These are phyloP conservation scores for Etia nguti DNA, from an alignment of 2,113 vertebrate genomes.

Conservation along the genomic window DNA sequence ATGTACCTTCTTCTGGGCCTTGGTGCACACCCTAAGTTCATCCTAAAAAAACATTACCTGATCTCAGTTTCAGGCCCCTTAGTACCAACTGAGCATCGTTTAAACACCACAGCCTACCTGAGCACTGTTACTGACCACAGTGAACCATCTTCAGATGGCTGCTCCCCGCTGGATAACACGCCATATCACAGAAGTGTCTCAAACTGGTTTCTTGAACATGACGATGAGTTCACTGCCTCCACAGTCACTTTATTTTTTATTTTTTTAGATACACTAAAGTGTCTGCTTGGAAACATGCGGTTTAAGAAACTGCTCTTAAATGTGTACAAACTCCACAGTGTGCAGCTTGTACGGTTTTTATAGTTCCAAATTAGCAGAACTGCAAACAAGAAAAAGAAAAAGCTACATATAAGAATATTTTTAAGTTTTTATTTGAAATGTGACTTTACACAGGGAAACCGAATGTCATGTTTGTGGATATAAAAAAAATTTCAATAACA, in stretches of 20 bases:
- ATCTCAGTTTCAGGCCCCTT: background rate
- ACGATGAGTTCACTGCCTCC: background rate
- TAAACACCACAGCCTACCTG: no score
- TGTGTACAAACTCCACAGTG: background rate
- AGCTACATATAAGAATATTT: background rate
- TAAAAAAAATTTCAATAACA: slow-evolving; percentile 77
- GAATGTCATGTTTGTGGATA: slow-evolving; percentile 73
- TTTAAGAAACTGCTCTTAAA: background rate
- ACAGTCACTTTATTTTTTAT: background rate
- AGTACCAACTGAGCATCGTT: background rate
- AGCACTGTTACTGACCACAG: background rate
- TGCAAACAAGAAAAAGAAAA: background rate
- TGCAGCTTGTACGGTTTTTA: background rate
- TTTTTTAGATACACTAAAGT: background rate
- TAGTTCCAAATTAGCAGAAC: background rate
- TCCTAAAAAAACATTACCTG: background rate
- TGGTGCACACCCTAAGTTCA: background rate
- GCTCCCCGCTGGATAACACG: background rate
- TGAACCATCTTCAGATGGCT: background rate
- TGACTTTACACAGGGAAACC: slow-evolving; percentile 70
- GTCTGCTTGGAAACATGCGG: background rate
- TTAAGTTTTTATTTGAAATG: slow-evolving; percentile 76
- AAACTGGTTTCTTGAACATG: background rate
- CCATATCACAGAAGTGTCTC: background rate
- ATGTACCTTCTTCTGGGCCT: background rate